Evolutionary conservation across 2,888 invertebrate species (phyloP), one percentile per base, ranked within the genome.

Genomic region (Gisinianus flammeolus): DNA sequence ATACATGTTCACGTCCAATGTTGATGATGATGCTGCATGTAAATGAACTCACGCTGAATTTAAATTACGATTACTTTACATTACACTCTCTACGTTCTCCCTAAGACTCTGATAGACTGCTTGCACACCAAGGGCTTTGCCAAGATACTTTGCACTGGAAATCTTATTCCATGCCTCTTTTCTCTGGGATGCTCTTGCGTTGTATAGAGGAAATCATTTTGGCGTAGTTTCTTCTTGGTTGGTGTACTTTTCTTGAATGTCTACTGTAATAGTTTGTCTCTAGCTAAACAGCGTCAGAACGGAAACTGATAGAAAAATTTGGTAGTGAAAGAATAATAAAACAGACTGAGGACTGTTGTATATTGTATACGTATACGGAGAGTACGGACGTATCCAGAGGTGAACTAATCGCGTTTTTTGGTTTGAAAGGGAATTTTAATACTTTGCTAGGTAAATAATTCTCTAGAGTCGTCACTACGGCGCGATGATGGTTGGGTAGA

Each of bases 1-100:
- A 44, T 31, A 67, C n/a, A 75, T 35, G 58, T 72, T 52, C 52
- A 44, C 35, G 24, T 70, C 52, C 70, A 70, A 71, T 22, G 72
- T 30, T 58, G 62, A 30, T 54, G 19, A 4, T 35, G 76, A 76
- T 56, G 52, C 16, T 72, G 72, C 56, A 73, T 72, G 72, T 33
- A 73, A 78, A 78, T 68, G 73, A 72, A 71, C 77, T 70, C 76
- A 71, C 52, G 66, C 71, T 77, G 77, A 77, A 77, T 77, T 77
- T 66, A 56, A 66, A 77, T 77, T 30, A 44, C 33, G 76, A 26
- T 56, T 30, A 68, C 68, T 24, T 76, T 76, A 52, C 70, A 62
- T 52, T 62, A 3, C 44, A 54, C 24, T 69, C 31, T 52, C 52
- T 30, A n/a, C n/a, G n/a, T n/a, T n/a, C 71, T 16, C 44, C 66